Evolutionary conservation across 1,140 invertebrate species (phyloP).

Genomic region (Homarus americanus): DNA sequence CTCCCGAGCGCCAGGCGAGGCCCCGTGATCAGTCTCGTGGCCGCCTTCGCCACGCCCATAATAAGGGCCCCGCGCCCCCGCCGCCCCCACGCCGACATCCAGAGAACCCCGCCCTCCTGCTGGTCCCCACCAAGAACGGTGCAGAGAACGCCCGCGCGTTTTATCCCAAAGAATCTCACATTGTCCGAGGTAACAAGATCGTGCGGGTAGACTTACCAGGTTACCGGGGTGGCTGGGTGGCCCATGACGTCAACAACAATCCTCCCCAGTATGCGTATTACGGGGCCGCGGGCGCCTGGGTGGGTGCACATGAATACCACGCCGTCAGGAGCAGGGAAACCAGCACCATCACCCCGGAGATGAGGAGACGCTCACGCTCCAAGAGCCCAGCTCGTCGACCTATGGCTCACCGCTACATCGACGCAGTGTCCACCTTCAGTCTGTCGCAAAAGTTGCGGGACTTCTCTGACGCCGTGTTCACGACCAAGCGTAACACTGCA

Average conservation of each 20-base stretch:
- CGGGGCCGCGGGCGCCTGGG: constrained; percentile 7
- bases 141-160: constrained; percentile 63
- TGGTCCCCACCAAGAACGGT: constrained; percentile 75
- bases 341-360: constrained; percentile 38
- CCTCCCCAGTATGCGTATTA: neutral
- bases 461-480: constrained; percentile 71
- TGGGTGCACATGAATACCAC: constrained; percentile 57
- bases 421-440: constrained; percentile 66
- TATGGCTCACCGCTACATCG: constrained; percentile 57
- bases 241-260: neutral
- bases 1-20: neutral
- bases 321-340: constrained; percentile 22
- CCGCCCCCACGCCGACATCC: constrained; percentile 72
- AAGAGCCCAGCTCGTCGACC: constrained; percentile 73
- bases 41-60: constrained; percentile 20
- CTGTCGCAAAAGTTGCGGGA: constrained; percentile 70
- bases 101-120: constrained; percentile 63
- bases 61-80: constrained; percentile 67
- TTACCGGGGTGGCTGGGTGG: constrained; percentile 42
- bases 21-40: constrained; percentile 37
- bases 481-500: neutral
- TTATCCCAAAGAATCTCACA: constrained; percentile 74
- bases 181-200: constrained; percentile 67
- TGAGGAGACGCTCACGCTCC: constrained; percentile 65
- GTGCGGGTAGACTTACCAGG: constrained; percentile 65